Evolutionary conservation across 2,797 vertebrate genomes (phyloP).

Genomic region (Fistularia tabacaria): DNA sequence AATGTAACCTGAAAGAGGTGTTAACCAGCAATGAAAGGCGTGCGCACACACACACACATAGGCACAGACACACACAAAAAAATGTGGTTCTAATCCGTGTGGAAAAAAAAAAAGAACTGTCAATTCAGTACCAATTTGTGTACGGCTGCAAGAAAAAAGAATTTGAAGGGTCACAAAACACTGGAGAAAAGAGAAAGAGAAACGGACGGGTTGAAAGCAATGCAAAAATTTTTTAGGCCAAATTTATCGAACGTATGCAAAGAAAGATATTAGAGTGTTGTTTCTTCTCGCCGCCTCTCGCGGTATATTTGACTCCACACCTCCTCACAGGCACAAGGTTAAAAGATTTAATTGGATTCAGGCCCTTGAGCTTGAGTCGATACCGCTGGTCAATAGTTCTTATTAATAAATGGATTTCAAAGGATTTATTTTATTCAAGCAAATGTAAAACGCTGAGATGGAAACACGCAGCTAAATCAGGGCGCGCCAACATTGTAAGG

Average conservation of each 20-base stretch:
- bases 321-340: constrained; percentile 43
- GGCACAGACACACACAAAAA: constrained; percentile 24
- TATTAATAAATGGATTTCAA: constrained; percentile 64
- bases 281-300: constrained; percentile 6
- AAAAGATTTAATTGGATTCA: constrained; percentile 50
- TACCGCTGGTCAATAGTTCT: constrained; percentile 56
- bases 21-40: constrained; percentile 56
- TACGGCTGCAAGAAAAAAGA: too few relatives aligned
- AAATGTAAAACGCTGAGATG: constrained; percentile 35
- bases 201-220: constrained; percentile 1
- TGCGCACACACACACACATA: constrained; percentile 17
- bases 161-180: too few relatives aligned
- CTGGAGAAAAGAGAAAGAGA: too few relatives aligned
- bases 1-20: constrained; percentile 57
- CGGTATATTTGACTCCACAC: constrained; percentile 24
- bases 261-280: constrained; percentile 5
- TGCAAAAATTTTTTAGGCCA: not conserved
- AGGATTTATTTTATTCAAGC: constrained; percentile 54
- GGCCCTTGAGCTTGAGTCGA: constrained; percentile 47
- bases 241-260: constrained; percentile 7
- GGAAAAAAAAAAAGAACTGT: constrained; percentile 30
- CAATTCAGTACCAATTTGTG: too few relatives aligned
- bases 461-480: constrained; percentile 14
- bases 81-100: constrained; percentile 39
- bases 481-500: not conserved